Percentiles rank a stretch among this genome's conserved stretches.
phyloP scores from a whole-genome alignment of 2,888 invertebrate genomes.

The Sphaerophoria taeniata region DNA sequence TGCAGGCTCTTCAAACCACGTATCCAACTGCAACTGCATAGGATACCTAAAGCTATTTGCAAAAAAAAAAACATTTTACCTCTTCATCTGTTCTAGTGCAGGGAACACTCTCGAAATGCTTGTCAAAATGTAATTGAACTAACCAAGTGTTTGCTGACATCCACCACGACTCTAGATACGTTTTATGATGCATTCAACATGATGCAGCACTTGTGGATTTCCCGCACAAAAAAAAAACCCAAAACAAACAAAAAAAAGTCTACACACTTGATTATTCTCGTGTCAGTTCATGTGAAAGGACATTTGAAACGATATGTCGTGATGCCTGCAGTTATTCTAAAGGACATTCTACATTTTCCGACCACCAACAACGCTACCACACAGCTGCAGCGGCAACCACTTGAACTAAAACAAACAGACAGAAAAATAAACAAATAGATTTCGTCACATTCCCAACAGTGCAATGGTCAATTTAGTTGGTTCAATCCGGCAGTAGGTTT shows the following conservation, averaged over 20 bases:
- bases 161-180: slow-evolving; percentile 9
- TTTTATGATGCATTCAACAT: not conserved
- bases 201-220: not conserved
- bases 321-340: slow-evolving; percentile 8
- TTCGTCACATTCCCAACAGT: slow-evolving; percentile 22
- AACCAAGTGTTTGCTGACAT: slow-evolving; percentile 60
- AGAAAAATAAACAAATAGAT: slow-evolving; percentile 35
- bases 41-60: not conserved
- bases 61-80: slow-evolving; percentile 14
- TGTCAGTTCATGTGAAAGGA: slow-evolving; percentile 36
- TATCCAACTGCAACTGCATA: not conserved
- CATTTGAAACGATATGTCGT: slow-evolving; percentile 24
- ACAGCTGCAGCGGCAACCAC: not conserved
- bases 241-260: slow-evolving; percentile 3
- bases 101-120: slow-evolving; percentile 30
- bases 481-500: slow-evolving; percentile 21
- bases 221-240: slow-evolving; percentile 1
- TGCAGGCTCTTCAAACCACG: not conserved
- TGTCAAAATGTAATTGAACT: slow-evolving; percentile 60
- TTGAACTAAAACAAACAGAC: not conserved
- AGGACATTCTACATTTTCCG: not conserved
- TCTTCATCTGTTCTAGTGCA: slow-evolving; percentile 1
- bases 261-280: slow-evolving; percentile 30
- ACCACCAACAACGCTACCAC: not conserved
- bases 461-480: slow-evolving; percentile 35